phyloP scores from a whole-genome alignment of 2,113 vertebrate species.

The Acrocephalus kingi region DNA sequence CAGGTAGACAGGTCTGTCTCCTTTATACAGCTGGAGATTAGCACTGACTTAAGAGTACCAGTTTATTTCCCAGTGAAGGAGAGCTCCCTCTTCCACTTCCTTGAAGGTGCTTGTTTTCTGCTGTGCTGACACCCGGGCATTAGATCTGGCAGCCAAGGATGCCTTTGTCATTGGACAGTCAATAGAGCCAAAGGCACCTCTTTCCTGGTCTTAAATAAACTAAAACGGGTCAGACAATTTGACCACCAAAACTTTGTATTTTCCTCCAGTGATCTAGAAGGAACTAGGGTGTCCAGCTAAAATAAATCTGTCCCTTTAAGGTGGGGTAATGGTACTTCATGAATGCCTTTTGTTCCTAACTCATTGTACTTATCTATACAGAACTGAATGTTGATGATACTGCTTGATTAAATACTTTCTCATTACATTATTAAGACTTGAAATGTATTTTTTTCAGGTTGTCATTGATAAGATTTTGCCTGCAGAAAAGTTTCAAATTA shows the following conservation, averaged over 20 bases:
- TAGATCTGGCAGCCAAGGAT: not conserved
- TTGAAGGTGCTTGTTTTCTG: not conserved
- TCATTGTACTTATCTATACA: not conserved
- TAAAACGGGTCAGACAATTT: not conserved
- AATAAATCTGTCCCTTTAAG: not conserved
- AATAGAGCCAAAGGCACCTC: not conserved
- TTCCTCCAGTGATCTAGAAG: not conserved
- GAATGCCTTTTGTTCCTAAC: not conserved
- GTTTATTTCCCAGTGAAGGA: not conserved
- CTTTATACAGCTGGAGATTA: not conserved
- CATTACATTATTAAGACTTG: not conserved
- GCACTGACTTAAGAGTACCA: not conserved
- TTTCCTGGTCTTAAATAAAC: not conserved
- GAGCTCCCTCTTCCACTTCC: rapidly evolving
- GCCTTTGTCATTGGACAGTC: not conserved
- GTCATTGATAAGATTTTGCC: not conserved
- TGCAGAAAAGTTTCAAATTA: conserved; percentile 42
- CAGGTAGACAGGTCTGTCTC: not conserved
- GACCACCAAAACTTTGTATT: not conserved
- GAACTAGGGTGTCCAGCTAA: not conserved
- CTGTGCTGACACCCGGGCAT: not conserved
- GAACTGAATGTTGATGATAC: not conserved
- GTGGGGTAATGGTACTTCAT: rapidly evolving
- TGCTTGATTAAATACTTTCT: not conserved
- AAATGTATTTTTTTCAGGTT: conserved; percentile 57